Evolutionary conservation across 2,113 vertebrate species (phyloP).

Genomic region (Malurus cyaneus): DNA sequence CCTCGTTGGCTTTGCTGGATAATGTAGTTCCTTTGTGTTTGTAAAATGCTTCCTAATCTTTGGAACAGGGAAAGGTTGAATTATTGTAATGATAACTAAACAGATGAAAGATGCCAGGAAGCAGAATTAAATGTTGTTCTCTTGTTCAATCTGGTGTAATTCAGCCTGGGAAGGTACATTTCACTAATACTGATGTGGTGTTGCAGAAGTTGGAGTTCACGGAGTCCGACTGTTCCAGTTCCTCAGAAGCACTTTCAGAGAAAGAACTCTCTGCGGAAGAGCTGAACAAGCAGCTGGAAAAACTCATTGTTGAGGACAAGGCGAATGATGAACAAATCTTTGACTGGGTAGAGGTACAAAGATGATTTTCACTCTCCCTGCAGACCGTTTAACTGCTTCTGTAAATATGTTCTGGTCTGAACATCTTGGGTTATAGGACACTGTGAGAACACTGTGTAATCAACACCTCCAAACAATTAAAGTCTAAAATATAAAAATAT

Average conservation of each 20-base stretch:
- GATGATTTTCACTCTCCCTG: neutral
- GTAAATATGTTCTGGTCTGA: neutral
- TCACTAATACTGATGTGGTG: neutral
- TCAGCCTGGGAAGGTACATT: neutral
- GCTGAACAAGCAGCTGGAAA: slow-evolving; percentile 87
- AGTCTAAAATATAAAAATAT: neutral
- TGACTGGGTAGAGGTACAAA: slow-evolving; percentile 96
- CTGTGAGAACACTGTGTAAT: neutral
- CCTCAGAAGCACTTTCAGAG: slow-evolving; percentile 81
- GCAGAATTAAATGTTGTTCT: neutral
- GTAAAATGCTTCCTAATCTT: neutral
- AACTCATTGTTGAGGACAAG: slow-evolving; percentile 91
- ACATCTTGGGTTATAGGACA: neutral
- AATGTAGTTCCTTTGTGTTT: neutral
- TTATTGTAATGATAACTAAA: neutral
- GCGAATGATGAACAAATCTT: slow-evolving; percentile 96
- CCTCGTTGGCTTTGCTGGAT: neutral
- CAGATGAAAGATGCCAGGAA: neutral
- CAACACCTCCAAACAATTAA: neutral
- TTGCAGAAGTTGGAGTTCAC: slow-evolving; percentile 93
- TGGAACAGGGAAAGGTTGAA: neutral
- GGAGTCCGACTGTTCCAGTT: slow-evolving; percentile 79
- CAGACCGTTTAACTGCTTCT: neutral
- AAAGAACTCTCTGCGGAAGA: slow-evolving; percentile 85
- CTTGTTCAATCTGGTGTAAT: neutral